Conservation (phyloP, 2,797 vertebrate genomes). For the Adelosebastes latens region DNA sequence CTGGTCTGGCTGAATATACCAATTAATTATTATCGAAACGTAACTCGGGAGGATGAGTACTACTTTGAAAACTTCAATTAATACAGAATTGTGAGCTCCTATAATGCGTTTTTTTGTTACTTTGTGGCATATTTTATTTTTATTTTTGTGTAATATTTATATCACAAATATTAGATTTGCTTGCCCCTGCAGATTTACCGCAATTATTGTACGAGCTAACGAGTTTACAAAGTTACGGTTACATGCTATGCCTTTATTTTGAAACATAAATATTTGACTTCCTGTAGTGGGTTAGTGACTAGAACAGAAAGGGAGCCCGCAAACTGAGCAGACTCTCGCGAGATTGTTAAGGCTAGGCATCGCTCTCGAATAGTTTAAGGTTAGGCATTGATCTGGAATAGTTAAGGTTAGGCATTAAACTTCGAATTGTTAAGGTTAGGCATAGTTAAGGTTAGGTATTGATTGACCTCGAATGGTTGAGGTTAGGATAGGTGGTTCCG, state of each 20-base stretch:
- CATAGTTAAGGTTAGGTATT: too few species aligned
- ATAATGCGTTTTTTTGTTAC: neutral
- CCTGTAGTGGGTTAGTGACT: neutral
- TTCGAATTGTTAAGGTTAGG: too few species aligned
- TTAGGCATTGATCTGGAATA: too few species aligned
- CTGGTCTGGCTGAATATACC: too few species aligned
- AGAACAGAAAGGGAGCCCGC: too few species aligned
- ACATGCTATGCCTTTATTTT: slow-evolving; percentile 35
- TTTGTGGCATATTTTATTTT: neutral
- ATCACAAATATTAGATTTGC: neutral
- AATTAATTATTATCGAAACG: neutral
- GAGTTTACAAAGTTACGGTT: neutral
- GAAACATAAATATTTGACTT: neutral
- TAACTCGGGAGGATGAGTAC: neutral
- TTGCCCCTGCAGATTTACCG: neutral
- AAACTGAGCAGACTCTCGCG: too few species aligned
- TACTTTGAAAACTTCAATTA: neutral
- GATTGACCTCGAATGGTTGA: too few species aligned
- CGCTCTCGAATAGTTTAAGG: too few species aligned
- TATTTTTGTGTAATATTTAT: neutral
- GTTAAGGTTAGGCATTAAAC: too few species aligned
- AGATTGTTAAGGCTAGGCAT: too few species aligned
- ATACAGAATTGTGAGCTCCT: neutral
- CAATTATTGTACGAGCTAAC: too few species aligned
- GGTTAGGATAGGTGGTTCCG: too few species aligned